phyloP scores from a whole-genome alignment of 2,113 vertebrate species.

The Ciconia stormi region DNA sequence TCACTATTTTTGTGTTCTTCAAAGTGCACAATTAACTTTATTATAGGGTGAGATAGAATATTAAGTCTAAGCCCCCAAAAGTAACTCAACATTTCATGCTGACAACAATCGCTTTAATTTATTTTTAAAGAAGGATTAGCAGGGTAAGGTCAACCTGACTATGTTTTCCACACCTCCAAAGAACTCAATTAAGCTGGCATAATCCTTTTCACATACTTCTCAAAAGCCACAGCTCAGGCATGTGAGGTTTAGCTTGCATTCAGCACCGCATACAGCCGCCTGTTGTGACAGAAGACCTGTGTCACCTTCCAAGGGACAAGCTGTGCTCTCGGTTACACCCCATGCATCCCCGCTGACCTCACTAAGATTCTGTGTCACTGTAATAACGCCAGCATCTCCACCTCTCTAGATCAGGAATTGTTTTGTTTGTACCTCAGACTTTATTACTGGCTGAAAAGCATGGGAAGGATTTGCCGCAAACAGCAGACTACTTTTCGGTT shows the following conservation, averaged over 20 bases:
- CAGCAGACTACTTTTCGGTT: background rate
- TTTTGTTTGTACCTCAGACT: background rate
- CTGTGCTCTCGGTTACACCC: background rate
- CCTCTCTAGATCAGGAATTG: background rate
- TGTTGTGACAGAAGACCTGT: background rate
- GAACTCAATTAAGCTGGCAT: background rate
- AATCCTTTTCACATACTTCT: background rate
- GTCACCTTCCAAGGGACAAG: background rate
- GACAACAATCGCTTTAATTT: constrained; percentile 30
- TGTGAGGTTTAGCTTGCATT: background rate
- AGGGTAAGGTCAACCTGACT: background rate
- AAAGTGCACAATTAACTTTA: background rate
- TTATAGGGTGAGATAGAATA: background rate
- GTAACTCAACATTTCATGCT: background rate
- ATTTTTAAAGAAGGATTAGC: constrained; percentile 37
- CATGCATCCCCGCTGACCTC: background rate
- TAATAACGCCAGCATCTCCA: background rate
- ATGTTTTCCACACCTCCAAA: background rate
- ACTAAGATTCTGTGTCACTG: background rate
- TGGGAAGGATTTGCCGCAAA: background rate
- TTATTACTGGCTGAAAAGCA: background rate
- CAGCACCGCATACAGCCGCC: background rate
- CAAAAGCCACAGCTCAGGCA: background rate
- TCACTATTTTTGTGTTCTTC: background rate
- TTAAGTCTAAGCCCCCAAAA: background rate